phyloP scores from a whole-genome alignment of 2,888 invertebrate genomes.

The Calameuta idolon region DNA sequence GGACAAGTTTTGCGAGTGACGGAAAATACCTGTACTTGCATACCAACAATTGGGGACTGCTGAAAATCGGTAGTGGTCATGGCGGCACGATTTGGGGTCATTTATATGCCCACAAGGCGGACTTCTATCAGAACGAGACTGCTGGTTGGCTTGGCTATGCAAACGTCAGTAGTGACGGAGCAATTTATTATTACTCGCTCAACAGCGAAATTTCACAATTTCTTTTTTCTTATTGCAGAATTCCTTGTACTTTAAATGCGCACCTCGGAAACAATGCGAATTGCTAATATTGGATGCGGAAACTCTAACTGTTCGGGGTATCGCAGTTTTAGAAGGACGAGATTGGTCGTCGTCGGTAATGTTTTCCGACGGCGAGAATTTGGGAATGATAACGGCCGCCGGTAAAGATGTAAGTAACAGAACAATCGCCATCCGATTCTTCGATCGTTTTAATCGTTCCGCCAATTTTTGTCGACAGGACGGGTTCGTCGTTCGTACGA shows the following conservation, averaged over 20 bases:
- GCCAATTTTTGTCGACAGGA: conserved; percentile 70
- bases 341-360: conserved; percentile 67
- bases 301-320: conserved; percentile 68
- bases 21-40: conserved; percentile 91
- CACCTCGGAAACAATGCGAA: conserved; percentile 64
- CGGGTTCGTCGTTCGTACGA: conserved; percentile 82
- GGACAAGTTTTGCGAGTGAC: conserved; percentile 84
- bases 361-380: conserved; percentile 84
- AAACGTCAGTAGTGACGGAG: conserved; percentile 72
- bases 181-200: conserved; percentile 9
- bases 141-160: conserved; percentile 91
- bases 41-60: conserved; percentile 80
- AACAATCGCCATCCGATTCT: background rate
- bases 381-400: conserved; percentile 80
- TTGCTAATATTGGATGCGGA: conserved; percentile 67
- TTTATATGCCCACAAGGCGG: conserved; percentile 84
- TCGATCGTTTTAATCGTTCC: background rate
- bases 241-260: conserved; percentile 82
- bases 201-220: background rate
- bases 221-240: conserved; percentile 69
- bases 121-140: conserved; percentile 83
- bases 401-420: conserved; percentile 78
- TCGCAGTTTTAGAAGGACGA: conserved; percentile 63
- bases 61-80: conserved; percentile 96
- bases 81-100: conserved; percentile 94